Base-by-base conservation (phyloP, 1,140 invertebrate species). In the Uloborus diversus region DNA sequence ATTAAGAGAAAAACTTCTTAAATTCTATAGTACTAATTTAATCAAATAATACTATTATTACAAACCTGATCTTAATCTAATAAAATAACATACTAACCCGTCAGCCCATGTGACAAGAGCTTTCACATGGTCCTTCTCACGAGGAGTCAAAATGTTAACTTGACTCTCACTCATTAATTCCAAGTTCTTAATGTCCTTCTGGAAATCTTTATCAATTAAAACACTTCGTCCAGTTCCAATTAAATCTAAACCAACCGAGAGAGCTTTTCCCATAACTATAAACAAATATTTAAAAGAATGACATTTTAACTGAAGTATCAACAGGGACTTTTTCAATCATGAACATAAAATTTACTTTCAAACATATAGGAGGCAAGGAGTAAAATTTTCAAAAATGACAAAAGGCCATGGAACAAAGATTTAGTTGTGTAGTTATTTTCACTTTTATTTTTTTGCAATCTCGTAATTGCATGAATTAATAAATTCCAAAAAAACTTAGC, bases 191-290 rank as follows among this genome's bases (percentile, higher is more conserved):
- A 90, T 82, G 27, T 85, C 83, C 30, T 81, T 68, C 20, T 82
- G 66, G 80, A 88, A 86, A 4, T 83, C 68, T 4, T 28, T 5
- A 75, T 89, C 86, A 23, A 85, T 51, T 23, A 71, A 47, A 2
- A 84, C 82, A 17, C 81, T 85, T 27, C 81, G 75, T n/a, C 86
- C 86, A 30, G 88, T 88, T 1, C 88, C 88, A 11, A 90, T 82
- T 7, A 89, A 73, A 42, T 89, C 85, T 1, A 89, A 79, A 5
- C 87, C 88, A 80, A 88, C 85, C 32, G 84, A 83, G 28, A 90
- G 82, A 33, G 86, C 86, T 68, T 87, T 85, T 32, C 88, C 89
- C 86, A 90, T 88, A 13, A 89, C 89, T 89, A 47, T 49, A 80
- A 80, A 49, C 35, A 20, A 25, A 13, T 33, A n/a, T n/a, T n/a